These are phyloP conservation scores for Dermolepida albohirtum DNA, from an alignment of 2,888 invertebrate genomes.

Conservation along the genomic window DNA sequence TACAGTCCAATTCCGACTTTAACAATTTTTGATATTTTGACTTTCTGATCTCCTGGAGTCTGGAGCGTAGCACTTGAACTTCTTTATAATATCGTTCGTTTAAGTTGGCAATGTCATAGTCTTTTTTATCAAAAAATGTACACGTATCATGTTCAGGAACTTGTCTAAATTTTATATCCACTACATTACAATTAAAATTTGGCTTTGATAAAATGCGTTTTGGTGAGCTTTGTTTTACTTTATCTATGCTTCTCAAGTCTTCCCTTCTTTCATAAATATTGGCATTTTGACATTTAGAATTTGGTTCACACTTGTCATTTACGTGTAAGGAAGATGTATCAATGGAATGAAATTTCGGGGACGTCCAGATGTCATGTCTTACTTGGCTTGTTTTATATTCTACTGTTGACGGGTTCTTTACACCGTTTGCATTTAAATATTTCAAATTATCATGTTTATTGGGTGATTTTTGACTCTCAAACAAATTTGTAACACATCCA, in stretches of 20 bases:
- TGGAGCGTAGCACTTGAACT: conserved; percentile 58
- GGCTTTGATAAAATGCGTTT: conserved; percentile 1
- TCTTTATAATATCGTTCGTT: conserved; percentile 58
- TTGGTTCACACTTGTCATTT: no score
- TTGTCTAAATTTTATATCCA: conserved; percentile 27
- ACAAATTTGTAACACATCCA: conserved; percentile 4
- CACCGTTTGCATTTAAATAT: no score
- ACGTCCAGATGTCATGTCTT: not conserved
- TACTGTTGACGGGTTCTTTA: no score
- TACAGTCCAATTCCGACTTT: not conserved
- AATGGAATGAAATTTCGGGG: conserved; percentile 9
- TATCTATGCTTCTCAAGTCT: not conserved
- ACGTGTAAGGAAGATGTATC: conserved; percentile 1
- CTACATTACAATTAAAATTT: conserved; percentile 3
- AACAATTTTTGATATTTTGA: conserved; percentile 11
- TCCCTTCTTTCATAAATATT: not conserved
- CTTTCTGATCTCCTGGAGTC: conserved; percentile 57
- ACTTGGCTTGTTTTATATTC: no score
- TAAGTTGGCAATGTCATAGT: conserved; percentile 53
- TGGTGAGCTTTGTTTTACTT: conserved; percentile 14
- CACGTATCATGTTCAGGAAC: conserved; percentile 53
- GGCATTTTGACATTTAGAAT: no score
- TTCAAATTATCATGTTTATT: not conserved
- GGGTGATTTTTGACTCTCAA: conserved; percentile 8
- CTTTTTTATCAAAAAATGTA: conserved; percentile 60